Base-by-base conservation (phyloP, 92 coral and sea anemone species). In the Epizoanthus illoricatus region DNA sequence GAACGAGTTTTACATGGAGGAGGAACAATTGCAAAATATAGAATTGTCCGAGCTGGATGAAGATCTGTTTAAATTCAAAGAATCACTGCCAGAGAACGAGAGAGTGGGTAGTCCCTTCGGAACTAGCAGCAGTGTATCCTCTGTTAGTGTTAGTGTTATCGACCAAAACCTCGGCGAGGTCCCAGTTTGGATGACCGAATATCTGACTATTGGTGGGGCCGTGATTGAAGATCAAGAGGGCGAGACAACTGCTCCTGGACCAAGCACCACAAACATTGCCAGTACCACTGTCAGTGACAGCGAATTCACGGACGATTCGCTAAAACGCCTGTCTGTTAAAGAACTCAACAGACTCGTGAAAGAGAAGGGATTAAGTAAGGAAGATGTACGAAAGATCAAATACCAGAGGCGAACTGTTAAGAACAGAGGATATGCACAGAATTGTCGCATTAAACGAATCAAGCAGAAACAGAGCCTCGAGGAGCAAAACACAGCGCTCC, bases 401-500 rank as follows among this genome's bases (percentile, higher is more conserved):
- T 85, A 88, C 42, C 87, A 90, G 40, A 80, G 97, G 66, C 81
- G 97, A 65, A 93, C 97, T 0, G 68, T 93, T 54, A 93, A 93
- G 67, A 93, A 93, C 55, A 83, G 97, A 13, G 91, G 97, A n/a
- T 93, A 93, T 65, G 97, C 97, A 0, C 97, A 93, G 69, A 90
- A 85, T 17, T 93, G 94, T n/a, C 79, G 97, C 42, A 76, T 90
- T 54, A 90, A 90, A 74, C 70, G 97, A 19, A 89, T 93, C 17
- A 80, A 85, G 10, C 81, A 73, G 9, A 93, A 91, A 69, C 88
- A 88, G 47, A 47, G 69, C 40, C 78, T 93, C 52, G 91, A 88
- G 57, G 23, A 18, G 3, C 52, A 75, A 7, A 91, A 89, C 60
- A 63, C 55, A 19, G 68, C 65, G 10, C 71, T 93, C 8, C 7